phyloP scores from a whole-genome alignment of 2,113 vertebrate genomes.

The Trogon surrucura region DNA sequence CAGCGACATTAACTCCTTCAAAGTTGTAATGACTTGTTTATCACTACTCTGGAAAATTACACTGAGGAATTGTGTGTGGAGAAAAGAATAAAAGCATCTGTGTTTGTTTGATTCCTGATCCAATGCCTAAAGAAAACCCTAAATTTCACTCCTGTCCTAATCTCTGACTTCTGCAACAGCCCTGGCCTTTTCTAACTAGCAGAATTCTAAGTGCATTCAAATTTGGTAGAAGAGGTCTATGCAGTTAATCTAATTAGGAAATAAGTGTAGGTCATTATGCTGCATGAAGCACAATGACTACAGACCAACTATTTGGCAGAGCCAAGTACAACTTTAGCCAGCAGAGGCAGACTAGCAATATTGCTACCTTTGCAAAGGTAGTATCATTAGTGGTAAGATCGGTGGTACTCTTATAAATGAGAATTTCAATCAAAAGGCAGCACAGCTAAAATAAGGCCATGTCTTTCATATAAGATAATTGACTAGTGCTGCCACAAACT shows the following conservation, averaged over 20 bases:
- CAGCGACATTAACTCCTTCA: background rate
- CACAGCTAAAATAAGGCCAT: background rate
- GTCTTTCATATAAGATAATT: background rate
- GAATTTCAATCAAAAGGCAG: background rate
- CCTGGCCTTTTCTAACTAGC: background rate
- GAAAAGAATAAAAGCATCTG: background rate
- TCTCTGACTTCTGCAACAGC: background rate
- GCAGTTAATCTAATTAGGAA: background rate
- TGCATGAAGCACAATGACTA: background rate
- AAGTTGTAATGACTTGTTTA: background rate
- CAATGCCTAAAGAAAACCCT: background rate
- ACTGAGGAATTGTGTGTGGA: background rate
- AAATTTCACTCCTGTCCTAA: background rate
- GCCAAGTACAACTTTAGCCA: background rate
- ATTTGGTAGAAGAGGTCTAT: background rate
- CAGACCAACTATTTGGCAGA: constrained; percentile 11
- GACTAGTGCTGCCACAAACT: background rate
- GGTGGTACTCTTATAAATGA: background rate
- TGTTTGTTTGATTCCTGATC: background rate
- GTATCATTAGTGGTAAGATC: background rate
- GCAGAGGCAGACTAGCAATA: background rate
- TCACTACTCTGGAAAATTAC: background rate
- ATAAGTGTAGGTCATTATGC: background rate
- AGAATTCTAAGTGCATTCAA: background rate
- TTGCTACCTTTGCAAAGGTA: background rate